Conservation (phyloP, 2,797 vertebrate genomes). For the Hyperoplus immaculatus region DNA sequence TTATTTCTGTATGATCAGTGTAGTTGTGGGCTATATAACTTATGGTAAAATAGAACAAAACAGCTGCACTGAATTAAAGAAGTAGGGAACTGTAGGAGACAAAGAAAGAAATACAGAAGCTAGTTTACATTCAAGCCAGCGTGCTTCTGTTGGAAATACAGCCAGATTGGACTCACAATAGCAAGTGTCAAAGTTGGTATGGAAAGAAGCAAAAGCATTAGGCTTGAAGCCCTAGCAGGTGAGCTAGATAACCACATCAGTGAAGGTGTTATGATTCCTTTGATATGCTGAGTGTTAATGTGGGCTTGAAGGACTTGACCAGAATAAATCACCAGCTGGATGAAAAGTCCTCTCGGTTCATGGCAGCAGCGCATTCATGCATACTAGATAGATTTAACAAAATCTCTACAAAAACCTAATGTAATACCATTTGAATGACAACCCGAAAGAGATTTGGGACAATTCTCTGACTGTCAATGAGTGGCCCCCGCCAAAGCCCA, state of each 20-base stretch:
- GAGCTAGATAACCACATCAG: constrained; percentile 64
- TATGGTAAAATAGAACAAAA: neutral
- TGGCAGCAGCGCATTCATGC: constrained; percentile 20
- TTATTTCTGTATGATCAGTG: neutral
- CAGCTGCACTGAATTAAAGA: neutral
- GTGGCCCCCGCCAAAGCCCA: too few species aligned
- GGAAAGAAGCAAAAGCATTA: constrained; percentile 61
- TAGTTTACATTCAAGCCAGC: constrained; percentile 57
- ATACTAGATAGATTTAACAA: neutral
- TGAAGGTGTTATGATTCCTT: constrained; percentile 66
- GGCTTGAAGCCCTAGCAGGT: constrained; percentile 59
- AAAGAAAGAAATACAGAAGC: constrained; percentile 3
- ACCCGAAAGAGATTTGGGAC: too few species aligned
- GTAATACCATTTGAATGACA: constrained; percentile 2
- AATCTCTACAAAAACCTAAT: constrained; percentile 13
- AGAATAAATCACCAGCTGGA: constrained; percentile 53
- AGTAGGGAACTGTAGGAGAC: neutral
- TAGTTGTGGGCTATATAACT: neutral
- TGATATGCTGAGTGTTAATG: constrained; percentile 59
- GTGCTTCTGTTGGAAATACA: constrained; percentile 48
- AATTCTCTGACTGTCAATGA: too few species aligned
- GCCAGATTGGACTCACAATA: constrained; percentile 56
- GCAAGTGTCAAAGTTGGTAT: constrained; percentile 74
- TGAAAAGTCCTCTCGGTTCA: constrained; percentile 31
- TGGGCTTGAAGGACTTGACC: constrained; percentile 33